Evolutionary conservation across 2,797 vertebrate species (phyloP), one percentile per base, ranked within the genome.

Genomic region (Macrochelys suwanniensis): DNA sequence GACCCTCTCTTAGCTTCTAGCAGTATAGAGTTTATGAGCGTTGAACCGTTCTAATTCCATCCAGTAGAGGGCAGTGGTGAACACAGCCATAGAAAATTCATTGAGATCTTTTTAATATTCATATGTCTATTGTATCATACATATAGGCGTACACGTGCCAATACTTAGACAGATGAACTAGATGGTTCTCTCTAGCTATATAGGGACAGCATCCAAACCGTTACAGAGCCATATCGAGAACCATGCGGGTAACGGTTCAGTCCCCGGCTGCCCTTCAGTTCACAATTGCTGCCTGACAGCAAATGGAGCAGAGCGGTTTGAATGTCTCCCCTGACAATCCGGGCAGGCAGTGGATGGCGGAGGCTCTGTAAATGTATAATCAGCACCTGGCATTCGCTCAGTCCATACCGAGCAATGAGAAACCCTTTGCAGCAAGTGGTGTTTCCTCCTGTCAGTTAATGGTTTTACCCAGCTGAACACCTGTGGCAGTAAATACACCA

Each of bases 211-310:
- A 49, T 82, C 79, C 28, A 1, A 87, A 82, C 49, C 0, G 81
- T 88, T 96, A 94, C 96, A 2, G 2, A 2, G n/a, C 59, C 68
- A 13, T 53, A 50, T 19, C 50, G 31, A 33, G 26, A 50, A 84
- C 16, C 80, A 47, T 80, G 71, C 77, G 53, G 61, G 93, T 89
- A 42, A 79, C 4, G 80, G 71, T 81, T 93, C 68, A 50, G 93
- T 95, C 85, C 79, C 89, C 89, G 92, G 90, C 3, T 97, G 80
- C 89, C 95, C 91, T 93, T 94, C 95, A 65, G 83, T 87, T 89
- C 76, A 76, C 92, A 37, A 59, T 19, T 71, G 82, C 83, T 92
- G 88, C 92, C n/a, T 71, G 91, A 91, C 17, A 86, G 84, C 89
- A 83, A 82, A 88, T 37, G 59, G 94, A 90, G 94, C 37, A 17